Conservation (phyloP, 2,113 vertebrate genomes). For the Apistogramma diplotaenia region DNA sequence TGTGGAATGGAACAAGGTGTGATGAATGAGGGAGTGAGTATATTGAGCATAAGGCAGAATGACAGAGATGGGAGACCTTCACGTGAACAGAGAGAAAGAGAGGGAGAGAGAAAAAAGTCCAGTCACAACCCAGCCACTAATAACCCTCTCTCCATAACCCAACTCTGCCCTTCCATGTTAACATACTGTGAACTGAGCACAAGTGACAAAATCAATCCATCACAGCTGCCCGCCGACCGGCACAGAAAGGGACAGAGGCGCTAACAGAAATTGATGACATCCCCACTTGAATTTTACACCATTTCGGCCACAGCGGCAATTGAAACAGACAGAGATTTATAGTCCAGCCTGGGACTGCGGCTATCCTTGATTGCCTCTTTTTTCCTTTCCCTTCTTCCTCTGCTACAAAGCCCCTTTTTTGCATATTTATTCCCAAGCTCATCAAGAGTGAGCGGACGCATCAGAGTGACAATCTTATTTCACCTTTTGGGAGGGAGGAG, state of each 20-base stretch:
- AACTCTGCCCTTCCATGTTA: constrained; percentile 97
- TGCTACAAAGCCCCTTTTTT: constrained; percentile 78
- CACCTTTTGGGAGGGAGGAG: constrained; percentile 74
- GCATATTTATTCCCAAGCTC: constrained; percentile 98
- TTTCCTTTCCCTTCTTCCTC: constrained; percentile 28
- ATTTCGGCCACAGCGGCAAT: constrained; percentile 92
- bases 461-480: constrained; percentile 97
- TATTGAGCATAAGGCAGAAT: constrained; percentile 54
- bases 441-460: constrained; percentile 86
- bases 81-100: constrained; percentile 35
- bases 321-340: constrained; percentile 99
- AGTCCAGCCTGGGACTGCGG: constrained; percentile 84
- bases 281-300: constrained; percentile 95
- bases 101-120: constrained; percentile 72
- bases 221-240: constrained; percentile 78
- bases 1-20: constrained; percentile 47
- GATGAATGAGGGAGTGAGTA: constrained; percentile 54
- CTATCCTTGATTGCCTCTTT: constrained; percentile 96
- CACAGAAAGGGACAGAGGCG: constrained; percentile 96
- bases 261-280: constrained; percentile 99
- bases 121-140: constrained; percentile 82
- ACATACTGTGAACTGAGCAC: constrained; percentile 98
- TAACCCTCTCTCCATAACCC: constrained; percentile 87
- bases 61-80: constrained; percentile 56
- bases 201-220: constrained; percentile 99